Conservation (phyloP, 2,797 vertebrate species). For the Erpetoichthys calabaricus region DNA sequence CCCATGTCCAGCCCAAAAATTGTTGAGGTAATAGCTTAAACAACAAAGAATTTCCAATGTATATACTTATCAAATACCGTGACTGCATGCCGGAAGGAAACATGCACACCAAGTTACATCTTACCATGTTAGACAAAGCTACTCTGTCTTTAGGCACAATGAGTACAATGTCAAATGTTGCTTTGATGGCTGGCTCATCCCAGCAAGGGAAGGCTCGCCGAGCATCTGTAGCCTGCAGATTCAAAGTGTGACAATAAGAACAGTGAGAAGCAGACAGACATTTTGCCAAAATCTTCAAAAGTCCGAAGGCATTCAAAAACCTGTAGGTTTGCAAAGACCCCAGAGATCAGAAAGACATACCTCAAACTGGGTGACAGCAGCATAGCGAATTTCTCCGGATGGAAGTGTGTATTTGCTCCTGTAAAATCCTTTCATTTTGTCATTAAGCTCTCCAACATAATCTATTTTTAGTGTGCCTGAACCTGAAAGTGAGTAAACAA, state of each 20-base stretch:
- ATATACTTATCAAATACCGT: too few species aligned
- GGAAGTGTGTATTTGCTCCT: constrained; percentile 83
- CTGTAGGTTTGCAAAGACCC: background rate
- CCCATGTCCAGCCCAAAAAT: too few species aligned
- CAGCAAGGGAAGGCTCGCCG: constrained; percentile 96
- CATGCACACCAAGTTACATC: constrained; percentile 14
- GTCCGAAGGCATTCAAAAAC: background rate
- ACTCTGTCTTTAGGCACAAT: constrained; percentile 94
- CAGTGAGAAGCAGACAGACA: background rate
- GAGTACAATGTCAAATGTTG: constrained; percentile 89
- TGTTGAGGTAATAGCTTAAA: too few species aligned
- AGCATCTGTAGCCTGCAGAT: constrained; percentile 79
- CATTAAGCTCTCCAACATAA: constrained; percentile 93
- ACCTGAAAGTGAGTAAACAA: constrained; percentile 45
- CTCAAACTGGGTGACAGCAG: constrained; percentile 97
- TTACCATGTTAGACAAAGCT: constrained; percentile 97
- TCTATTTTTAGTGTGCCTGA: constrained; percentile 85
- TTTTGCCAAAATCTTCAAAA: background rate
- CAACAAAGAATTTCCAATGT: too few species aligned
- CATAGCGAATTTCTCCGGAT: constrained; percentile 75
- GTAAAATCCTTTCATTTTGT: constrained; percentile 98
- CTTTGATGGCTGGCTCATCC: constrained; percentile 97
- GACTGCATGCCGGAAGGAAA: too few species aligned
- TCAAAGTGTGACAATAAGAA: constrained; percentile 14
- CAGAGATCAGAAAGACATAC: constrained; percentile 33